A percentile compares a stretch with the other conserved stretches of the same genome.
phyloP scores from a whole-genome alignment of 2,113 vertebrate species.

The Semicossyphus pulcher region DNA sequence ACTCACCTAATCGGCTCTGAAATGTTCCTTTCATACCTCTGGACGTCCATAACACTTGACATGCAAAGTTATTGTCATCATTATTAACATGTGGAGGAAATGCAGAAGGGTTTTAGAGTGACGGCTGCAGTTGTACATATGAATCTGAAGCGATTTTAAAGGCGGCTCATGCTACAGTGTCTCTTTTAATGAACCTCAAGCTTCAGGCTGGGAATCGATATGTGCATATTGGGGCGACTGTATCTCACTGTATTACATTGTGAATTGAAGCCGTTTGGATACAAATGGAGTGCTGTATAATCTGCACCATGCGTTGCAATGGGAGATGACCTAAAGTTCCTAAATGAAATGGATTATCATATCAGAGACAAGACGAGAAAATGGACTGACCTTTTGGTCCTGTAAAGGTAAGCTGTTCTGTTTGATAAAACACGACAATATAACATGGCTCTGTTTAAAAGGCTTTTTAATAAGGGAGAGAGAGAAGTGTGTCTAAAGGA shows the following conservation, averaged over 20 bases:
- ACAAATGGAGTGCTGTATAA: conserved; percentile 46
- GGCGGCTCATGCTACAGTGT: conserved; percentile 16
- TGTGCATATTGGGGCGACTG: conserved; percentile 47
- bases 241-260: conserved; percentile 38
- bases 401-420: conserved; percentile 73
- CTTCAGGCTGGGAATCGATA: conserved; percentile 41
- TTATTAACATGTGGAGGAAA: conserved; percentile 43
- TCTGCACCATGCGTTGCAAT: conserved; percentile 44
- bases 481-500: conserved; percentile 52
- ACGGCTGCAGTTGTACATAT: conserved; percentile 47
- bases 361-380: conserved; percentile 59
- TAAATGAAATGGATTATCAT: conserved; percentile 64
- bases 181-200: conserved; percentile 31
- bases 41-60: conserved; percentile 15
- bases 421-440: conserved; percentile 60
- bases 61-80: conserved; percentile 44
- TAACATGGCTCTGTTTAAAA: conserved; percentile 48
- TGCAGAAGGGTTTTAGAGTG: conserved; percentile 45
- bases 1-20: conserved; percentile 41
- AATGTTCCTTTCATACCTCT: conserved; percentile 61
- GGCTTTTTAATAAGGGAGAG: conserved; percentile 50
- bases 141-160: conserved; percentile 28
- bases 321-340: conserved; percentile 59
- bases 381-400: conserved; percentile 68
- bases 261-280: conserved; percentile 28